These are phyloP conservation scores for Littorina saxatilis DNA, from an alignment of 1,140 invertebrate genomes.

Conservation along the genomic window DNA sequence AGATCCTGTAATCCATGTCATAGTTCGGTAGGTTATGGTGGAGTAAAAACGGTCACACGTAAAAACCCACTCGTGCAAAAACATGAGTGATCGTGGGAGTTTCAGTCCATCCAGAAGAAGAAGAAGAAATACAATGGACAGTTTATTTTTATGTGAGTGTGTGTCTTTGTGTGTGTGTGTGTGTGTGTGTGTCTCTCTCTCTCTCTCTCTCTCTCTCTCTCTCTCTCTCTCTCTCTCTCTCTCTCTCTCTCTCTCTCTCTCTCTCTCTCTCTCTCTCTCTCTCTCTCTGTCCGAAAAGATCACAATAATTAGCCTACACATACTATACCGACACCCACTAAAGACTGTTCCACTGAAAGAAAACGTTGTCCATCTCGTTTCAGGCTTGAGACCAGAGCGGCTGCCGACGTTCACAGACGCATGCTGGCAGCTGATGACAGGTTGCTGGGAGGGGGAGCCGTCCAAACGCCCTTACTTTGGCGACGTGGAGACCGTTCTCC, in stretches of 20 bases:
- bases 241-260: background rate
- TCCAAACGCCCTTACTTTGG: conserved; percentile 85
- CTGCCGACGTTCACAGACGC: conserved; percentile 85
- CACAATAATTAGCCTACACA: no score
- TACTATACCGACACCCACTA: no score
- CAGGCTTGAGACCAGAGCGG: conserved; percentile 85
- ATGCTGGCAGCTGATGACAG: conserved; percentile 91
- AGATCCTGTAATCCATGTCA: no score
- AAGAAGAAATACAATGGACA: no score
- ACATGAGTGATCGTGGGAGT: no score
- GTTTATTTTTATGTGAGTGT: background rate
- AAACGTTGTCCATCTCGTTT: no score
- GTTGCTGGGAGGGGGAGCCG: conserved; percentile 89
- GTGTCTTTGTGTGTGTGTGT: no score
- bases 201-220: background rate
- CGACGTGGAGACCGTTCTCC: conserved; percentile 83
- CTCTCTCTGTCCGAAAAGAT: background rate
- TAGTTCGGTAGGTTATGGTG: background rate
- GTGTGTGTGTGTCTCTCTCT: background rate
- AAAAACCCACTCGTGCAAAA: no score
- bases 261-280: conserved; percentile 1
- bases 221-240: background rate
- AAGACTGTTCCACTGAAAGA: no score
- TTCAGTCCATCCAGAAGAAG: no score
- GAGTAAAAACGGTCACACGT: no score